A percentile compares a stretch with the other conserved stretches of the same genome.
Conservation (phyloP, 1,140 invertebrate genomes). For the Platyura marginata region DNA sequence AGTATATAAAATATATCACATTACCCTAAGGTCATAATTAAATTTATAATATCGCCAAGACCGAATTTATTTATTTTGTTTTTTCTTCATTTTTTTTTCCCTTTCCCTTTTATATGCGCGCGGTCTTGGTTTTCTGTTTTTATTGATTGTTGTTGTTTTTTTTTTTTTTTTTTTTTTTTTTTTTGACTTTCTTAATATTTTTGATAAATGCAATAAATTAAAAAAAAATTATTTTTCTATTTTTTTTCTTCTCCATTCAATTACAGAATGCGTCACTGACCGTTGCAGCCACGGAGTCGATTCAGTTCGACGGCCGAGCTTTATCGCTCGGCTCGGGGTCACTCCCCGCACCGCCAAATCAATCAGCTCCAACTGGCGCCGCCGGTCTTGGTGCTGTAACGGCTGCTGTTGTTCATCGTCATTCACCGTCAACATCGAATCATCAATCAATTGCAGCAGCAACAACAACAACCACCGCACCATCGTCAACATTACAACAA, state of each 20-base stretch:
- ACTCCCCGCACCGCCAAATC: not conserved
- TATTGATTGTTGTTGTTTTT: no score
- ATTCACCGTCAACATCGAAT: not conserved
- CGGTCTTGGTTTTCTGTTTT: no score
- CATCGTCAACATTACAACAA: not conserved
- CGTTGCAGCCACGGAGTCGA: conserved; percentile 5
- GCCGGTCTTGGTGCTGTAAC: no score
- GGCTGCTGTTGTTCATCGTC: not conserved
- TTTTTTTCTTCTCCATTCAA: not conserved
- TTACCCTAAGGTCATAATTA: no score
- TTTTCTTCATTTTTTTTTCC: no score
- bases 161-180: no score
- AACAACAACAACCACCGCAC: not conserved
- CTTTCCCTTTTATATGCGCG: no score
- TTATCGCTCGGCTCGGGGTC: conserved; percentile 4
- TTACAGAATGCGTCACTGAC: conserved; percentile 4
- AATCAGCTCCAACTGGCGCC: not conserved
- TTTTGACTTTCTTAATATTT: no score
- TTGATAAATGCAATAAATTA: no score
- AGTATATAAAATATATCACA: no score
- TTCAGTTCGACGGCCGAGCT: conserved; percentile 6
- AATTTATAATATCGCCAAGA: no score
- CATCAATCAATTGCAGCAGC: not conserved
- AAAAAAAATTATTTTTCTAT: not conserved
- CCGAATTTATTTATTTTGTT: no score